Conservation (phyloP, 2,797 vertebrate species). For the Selene dorsalis region DNA sequence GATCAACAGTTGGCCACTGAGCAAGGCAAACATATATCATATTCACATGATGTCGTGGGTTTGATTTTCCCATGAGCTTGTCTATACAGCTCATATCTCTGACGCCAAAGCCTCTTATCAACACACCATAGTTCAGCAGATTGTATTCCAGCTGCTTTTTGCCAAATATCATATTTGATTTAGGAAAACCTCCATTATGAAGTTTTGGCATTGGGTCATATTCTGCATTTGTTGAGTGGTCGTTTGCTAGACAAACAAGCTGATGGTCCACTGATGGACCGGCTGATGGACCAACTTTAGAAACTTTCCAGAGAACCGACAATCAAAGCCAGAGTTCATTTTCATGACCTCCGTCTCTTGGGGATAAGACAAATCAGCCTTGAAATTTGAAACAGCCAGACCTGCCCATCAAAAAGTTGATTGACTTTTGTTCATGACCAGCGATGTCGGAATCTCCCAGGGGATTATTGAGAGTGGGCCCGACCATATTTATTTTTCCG, state of each 20-base stretch:
- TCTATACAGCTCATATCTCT: not conserved
- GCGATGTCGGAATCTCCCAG: slow-evolving; percentile 26
- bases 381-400: slow-evolving; percentile 50
- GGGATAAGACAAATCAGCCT: slow-evolving; percentile 42
- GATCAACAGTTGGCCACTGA: not conserved
- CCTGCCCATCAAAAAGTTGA: not conserved
- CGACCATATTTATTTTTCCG: too few relatives aligned
- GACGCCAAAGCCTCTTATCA: slow-evolving; percentile 21
- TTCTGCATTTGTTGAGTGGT: slow-evolving; percentile 8
- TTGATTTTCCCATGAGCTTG: too few relatives aligned
- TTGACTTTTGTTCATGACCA: slow-evolving; percentile 5
- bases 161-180: slow-evolving; percentile 1
- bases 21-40: not conserved
- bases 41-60: not conserved
- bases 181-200: not conserved
- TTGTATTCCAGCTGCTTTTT: not conserved
- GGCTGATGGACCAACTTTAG: slow-evolving; percentile 10
- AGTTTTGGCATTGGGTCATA: slow-evolving; percentile 10
- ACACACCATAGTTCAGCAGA: not conserved
- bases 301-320: slow-evolving; percentile 31
- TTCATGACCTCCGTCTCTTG: slow-evolving; percentile 56
- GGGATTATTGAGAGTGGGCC: not conserved
- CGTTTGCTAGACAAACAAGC: slow-evolving; percentile 34
- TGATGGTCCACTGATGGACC: slow-evolving; percentile 16
- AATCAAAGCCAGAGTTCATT: slow-evolving; percentile 54